These are phyloP conservation scores for Drosophila lacertosa DNA, from an alignment of 1,140 invertebrate species.

Conservation along the genomic window DNA sequence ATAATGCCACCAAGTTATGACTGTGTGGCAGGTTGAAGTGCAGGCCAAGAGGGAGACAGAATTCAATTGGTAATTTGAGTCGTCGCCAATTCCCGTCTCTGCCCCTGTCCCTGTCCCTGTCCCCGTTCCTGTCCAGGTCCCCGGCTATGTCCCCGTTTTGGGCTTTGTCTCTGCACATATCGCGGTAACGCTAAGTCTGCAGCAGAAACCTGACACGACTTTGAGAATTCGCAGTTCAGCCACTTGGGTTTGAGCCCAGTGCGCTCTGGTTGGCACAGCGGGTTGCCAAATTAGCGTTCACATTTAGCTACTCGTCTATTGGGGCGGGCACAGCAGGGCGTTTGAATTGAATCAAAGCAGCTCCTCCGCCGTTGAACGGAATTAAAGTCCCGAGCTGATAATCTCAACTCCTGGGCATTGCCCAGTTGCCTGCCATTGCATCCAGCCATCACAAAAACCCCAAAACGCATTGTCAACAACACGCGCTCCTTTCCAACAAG, in stretches of 20 bases:
- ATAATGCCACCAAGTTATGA: slow-evolving; percentile 58
- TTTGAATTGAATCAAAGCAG: slow-evolving; percentile 26
- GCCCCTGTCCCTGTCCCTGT: not conserved
- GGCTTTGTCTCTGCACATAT: not conserved
- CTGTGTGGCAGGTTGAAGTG: slow-evolving; percentile 28
- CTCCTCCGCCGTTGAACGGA: too few relatives aligned
- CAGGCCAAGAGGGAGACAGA: slow-evolving; percentile 21
- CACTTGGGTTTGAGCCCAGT: slow-evolving; percentile 9
- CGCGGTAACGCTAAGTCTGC: not conserved
- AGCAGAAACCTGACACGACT: slow-evolving; percentile 45
- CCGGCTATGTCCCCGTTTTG: not conserved
- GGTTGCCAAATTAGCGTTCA: slow-evolving; percentile 76
- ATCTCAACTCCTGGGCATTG: not conserved
- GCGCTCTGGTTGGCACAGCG: slow-evolving; percentile 50
- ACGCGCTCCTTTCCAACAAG: not conserved
- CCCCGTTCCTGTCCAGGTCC: slow-evolving; percentile 9
- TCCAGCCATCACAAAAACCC: not conserved
- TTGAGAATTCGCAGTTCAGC: slow-evolving; percentile 42
- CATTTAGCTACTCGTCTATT: slow-evolving; percentile 75
- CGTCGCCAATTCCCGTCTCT: slow-evolving; percentile 29
- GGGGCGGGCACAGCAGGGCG: slow-evolving; percentile 45
- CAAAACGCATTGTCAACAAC: slow-evolving; percentile 25
- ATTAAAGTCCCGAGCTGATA: slow-evolving; percentile 5
- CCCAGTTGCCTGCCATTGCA: not conserved
- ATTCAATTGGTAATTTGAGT: slow-evolving; percentile 68